Percentiles rank a stretch among this genome's conserved stretches.
phyloP scores from a whole-genome alignment of 2,797 vertebrate species.

The Chanos chanos region DNA sequence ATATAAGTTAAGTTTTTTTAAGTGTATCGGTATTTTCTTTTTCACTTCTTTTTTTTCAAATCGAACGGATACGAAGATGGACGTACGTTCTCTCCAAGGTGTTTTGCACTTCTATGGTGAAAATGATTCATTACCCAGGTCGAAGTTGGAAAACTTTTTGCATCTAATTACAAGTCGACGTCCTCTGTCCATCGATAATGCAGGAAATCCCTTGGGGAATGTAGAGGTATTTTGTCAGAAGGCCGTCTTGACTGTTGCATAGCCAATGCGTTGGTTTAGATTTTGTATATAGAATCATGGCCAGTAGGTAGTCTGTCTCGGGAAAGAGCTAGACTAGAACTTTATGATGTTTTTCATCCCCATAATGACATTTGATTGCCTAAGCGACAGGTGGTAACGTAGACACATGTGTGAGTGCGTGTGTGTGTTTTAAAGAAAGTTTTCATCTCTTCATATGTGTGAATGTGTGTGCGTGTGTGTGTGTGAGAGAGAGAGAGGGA shows the following conservation, averaged over 20 bases:
- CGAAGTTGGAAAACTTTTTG: conserved; percentile 37
- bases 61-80: conserved; percentile 18
- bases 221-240: conserved; percentile 18
- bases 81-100: not conserved
- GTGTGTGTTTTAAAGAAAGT: too few relatives aligned
- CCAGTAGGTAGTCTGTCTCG: too few relatives aligned
- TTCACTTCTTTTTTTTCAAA: too few relatives aligned
- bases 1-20: too few relatives aligned
- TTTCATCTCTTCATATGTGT: too few relatives aligned
- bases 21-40: too few relatives aligned
- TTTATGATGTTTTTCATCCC: too few relatives aligned
- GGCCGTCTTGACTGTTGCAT: not conserved
- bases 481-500: too few relatives aligned
- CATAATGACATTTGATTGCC: too few relatives aligned
- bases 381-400: too few relatives aligned
- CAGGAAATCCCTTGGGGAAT: conserved; percentile 29
- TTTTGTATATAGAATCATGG: not conserved
- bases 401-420: too few relatives aligned
- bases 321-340: too few relatives aligned
- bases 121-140: conserved; percentile 22
- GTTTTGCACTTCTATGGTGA: conserved; percentile 36
- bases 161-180: conserved; percentile 29
- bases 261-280: not conserved
- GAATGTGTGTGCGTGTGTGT: not conserved
- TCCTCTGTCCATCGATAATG: conserved; percentile 18